Evolutionary conservation across 2,113 vertebrate genomes (phyloP).

Genomic region (Gymnobelideus leadbeateri): DNA sequence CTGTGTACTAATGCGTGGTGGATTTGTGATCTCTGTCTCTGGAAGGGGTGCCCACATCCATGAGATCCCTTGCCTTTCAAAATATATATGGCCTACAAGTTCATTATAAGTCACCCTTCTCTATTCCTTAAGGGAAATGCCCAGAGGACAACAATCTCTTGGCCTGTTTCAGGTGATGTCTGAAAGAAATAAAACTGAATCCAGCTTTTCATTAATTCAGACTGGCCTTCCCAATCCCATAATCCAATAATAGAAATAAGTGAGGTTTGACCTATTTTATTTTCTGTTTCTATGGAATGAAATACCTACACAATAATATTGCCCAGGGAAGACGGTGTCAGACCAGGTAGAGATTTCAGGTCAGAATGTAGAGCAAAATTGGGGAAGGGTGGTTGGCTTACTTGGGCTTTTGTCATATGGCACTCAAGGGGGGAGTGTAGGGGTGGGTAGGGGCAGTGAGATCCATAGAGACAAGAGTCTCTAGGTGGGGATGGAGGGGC

Average conservation of each 20-base stretch:
- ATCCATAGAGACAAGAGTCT: background rate
- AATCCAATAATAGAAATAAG: slow-evolving; percentile 55
- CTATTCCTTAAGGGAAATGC: slow-evolving; percentile 55
- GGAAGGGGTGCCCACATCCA: background rate
- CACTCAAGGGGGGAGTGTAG: background rate
- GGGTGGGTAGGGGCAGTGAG: too few relatives aligned
- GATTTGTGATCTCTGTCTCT: background rate
- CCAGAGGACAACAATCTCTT: slow-evolving; percentile 63
- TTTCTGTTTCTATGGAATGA: slow-evolving; percentile 46
- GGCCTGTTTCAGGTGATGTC: background rate
- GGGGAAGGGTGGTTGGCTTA: background rate
- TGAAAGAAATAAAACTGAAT: slow-evolving; percentile 1
- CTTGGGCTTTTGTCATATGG: background rate
- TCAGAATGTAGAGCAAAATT: background rate
- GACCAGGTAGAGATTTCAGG: slow-evolving; percentile 5
- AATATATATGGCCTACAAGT: background rate
- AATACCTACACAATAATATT: slow-evolving; percentile 41
- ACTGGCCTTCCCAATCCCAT: slow-evolving; percentile 58
- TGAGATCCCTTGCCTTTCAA: background rate
- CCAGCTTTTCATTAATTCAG: slow-evolving; percentile 37
- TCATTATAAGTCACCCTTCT: background rate
- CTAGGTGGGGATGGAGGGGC: background rate
- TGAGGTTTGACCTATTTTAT: slow-evolving; percentile 48
- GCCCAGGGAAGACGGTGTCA: background rate
- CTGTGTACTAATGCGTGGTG: background rate